Base-by-base conservation (phyloP, 1,140 invertebrate genomes). In the Leptopilina boulardi region DNA sequence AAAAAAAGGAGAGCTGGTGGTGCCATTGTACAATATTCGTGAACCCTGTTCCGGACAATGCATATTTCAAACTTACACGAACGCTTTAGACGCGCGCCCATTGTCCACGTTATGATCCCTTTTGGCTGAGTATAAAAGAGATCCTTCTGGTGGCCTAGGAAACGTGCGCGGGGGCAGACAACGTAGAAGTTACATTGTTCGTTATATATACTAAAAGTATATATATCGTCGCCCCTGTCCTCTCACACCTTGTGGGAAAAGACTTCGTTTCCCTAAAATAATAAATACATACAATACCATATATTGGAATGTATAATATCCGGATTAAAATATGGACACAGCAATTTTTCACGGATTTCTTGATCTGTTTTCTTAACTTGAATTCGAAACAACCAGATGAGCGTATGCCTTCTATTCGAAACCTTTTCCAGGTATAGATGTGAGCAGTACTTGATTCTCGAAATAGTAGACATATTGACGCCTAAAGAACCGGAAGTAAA, bases 41-140 rank as follows among this genome's bases (percentile, higher is more conserved):
- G 18, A 66, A 66, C 76, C 44, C 26, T 26, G 41, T 75, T n/a
- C 18, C 71, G 70, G 54, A 77, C 77, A 81, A 79, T 80, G 66
- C 74, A 70, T 74, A 73, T 74, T 80, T 75, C 73, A 79, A 82
- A 80, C 70, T 81, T 77, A 79, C 74, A 76, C 77, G 78, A 74
- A 54, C 47, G 77, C 73, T 76, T 74, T 54, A 80, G 78, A 78
- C 34, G 41, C 71, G 78, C 41, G 56, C 15, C 71, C 56, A 79
- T 79, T 79, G 78, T 79, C 54, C 74, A 42, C 26, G 59, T 30
- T 66, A 41, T 54, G 72, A 77, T 77, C 77, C 73, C 66, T 77
- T 66, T 77, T 77, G 70, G 34, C 9, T 8, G 70, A 59, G 10
- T 59, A 76, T 76, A 76, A 76, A 76, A 71, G 75, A 72, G 75